Percentiles rank a stretch among this genome's conserved stretches.
These are phyloP conservation scores for Drosophila setosimentum DNA, from an alignment of 2,888 invertebrate genomes.

Conservation along the genomic window DNA sequence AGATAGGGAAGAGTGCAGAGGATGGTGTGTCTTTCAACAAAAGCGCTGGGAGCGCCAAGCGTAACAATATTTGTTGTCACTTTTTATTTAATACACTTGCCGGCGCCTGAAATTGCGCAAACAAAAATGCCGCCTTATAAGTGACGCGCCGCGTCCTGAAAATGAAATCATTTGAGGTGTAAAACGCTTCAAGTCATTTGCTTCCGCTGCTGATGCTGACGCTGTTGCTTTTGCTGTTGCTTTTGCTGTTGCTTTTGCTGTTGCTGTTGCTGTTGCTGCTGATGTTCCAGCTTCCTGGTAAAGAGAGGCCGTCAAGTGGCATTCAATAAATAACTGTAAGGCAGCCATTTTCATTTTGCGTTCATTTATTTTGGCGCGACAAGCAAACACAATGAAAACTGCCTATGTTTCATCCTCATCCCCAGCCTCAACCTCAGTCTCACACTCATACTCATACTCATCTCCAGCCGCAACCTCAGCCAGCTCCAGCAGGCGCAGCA, in stretches of 20 bases:
- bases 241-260: constrained; percentile 10
- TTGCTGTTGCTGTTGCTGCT: constrained; percentile 4
- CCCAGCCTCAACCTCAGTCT: neutral
- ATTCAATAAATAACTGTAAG: constrained; percentile 56
- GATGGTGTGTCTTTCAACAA: constrained; percentile 13
- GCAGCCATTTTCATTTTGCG: constrained; percentile 48
- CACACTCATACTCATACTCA: neutral
- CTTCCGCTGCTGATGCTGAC: constrained; percentile 8
- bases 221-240: neutral
- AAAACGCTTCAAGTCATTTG: constrained; percentile 73
- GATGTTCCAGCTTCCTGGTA: constrained; percentile 2
- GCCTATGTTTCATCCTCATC: neutral
- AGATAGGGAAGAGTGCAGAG: neutral
- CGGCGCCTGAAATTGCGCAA: constrained; percentile 55
- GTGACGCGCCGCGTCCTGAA: constrained; percentile 34
- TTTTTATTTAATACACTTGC: constrained; percentile 75
- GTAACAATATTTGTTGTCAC: constrained; percentile 78
- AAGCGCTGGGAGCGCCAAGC: constrained; percentile 45
- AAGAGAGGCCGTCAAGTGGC: constrained; percentile 30
- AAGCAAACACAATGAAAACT: constrained; percentile 41
- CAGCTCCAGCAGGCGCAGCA: neutral
- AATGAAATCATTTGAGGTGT: constrained; percentile 77
- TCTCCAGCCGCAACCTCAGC: neutral
- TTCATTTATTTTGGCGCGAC: constrained; percentile 45
- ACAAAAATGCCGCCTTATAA: constrained; percentile 45